phyloP scores from a whole-genome alignment of 2,797 vertebrate genomes.

The Scyliorhinus canicula region DNA sequence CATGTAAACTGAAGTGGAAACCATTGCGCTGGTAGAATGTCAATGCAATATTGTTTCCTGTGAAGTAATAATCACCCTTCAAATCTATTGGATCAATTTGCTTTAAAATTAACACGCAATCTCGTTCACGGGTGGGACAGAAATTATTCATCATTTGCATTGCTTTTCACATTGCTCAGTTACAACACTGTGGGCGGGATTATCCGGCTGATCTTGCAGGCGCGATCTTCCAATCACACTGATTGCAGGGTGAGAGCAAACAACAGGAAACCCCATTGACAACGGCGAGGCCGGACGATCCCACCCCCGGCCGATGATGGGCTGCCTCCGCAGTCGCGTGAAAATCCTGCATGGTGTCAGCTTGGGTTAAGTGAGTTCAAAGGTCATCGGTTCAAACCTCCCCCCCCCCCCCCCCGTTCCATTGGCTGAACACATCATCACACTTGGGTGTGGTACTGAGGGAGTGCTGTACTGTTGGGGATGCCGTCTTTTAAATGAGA shows the following conservation, averaged over 20 bases:
- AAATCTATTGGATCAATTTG: not conserved
- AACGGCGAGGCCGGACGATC: too few relatives aligned
- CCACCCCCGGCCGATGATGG: too few relatives aligned
- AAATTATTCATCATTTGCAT: not conserved
- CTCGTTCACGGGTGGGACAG: not conserved
- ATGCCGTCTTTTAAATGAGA: not conserved
- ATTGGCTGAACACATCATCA: not conserved
- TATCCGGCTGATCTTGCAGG: too few relatives aligned
- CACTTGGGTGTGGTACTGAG: not conserved
- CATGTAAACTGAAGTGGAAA: not conserved
- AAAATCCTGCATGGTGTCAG: too few relatives aligned
- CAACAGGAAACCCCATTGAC: not conserved
- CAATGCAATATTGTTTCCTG: not conserved
- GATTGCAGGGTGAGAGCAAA: too few relatives aligned
- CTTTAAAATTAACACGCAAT: not conserved
- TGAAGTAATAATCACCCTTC: not conserved
- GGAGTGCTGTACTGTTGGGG: not conserved
- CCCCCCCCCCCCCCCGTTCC: too few relatives aligned
- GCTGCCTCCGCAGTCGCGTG: too few relatives aligned
- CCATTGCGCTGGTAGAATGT: not conserved
- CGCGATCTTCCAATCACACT: too few relatives aligned
- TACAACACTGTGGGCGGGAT: not conserved
- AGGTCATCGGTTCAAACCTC: not conserved
- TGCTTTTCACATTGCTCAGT: not conserved
- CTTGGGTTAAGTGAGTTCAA: not conserved